Conservation (phyloP, 2,797 vertebrate species). For the Gallirallus australis region DNA sequence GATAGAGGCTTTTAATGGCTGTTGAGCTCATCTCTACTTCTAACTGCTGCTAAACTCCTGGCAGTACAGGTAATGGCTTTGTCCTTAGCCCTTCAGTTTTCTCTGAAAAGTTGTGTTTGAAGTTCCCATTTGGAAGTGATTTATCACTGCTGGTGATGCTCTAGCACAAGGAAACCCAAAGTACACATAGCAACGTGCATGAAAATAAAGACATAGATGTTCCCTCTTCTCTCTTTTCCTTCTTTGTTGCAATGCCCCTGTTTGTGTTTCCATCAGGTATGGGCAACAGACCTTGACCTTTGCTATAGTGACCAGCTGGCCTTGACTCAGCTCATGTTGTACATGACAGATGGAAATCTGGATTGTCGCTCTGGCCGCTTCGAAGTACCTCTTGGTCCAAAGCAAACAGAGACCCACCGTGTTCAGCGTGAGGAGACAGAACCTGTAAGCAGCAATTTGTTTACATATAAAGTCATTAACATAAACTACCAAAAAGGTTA, state of each 20-base stretch:
- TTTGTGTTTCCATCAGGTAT: conserved; percentile 82
- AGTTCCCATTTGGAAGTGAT: background rate
- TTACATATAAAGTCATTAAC: background rate
- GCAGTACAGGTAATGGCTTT: background rate
- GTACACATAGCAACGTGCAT: fast-evolving
- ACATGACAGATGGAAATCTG: conserved; percentile 86
- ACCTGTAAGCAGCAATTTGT: conserved; percentile 7
- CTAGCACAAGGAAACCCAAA: background rate
- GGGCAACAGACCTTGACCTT: conserved; percentile 89
- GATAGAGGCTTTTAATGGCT: background rate
- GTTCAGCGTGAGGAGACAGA: background rate
- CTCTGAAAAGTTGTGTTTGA: background rate
- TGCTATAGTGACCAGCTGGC: conserved; percentile 92
- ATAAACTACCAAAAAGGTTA: background rate
- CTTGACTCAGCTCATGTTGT: conserved; percentile 88
- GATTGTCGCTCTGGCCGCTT: conserved; percentile 78
- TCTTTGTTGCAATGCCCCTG: background rate
- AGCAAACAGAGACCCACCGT: background rate
- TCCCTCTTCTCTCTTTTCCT: background rate
- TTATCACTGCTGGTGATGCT: background rate
- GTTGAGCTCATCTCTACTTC: background rate
- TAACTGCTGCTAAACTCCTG: background rate
- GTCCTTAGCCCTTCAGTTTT: background rate
- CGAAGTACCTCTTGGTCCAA: conserved; percentile 72
- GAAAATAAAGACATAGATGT: background rate